These are phyloP conservation scores for Strigamia maritima DNA, from an alignment of 2,888 invertebrate species.

Conservation along the genomic window DNA sequence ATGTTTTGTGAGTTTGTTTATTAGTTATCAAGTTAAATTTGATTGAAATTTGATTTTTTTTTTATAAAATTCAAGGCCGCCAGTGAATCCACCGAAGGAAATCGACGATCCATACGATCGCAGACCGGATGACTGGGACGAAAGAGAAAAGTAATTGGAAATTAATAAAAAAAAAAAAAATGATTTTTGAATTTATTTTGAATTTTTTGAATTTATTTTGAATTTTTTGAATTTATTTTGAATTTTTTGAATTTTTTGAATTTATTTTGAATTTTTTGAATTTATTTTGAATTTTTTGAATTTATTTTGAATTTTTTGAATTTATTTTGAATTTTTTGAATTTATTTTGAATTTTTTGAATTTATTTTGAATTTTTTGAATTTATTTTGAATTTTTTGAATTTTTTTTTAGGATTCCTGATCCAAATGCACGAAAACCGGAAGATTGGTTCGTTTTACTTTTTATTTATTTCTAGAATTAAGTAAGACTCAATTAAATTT, in stretches of 20 bases:
- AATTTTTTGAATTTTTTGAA: too few species aligned
- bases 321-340: too few species aligned
- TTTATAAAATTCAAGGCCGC: slow-evolving; percentile 58
- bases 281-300: too few species aligned
- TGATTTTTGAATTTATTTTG: slow-evolving; percentile 40
- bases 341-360: too few species aligned
- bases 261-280: too few species aligned
- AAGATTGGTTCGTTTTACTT: slow-evolving; percentile 72
- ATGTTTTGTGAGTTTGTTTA: slow-evolving; percentile 62
- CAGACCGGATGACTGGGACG: slow-evolving; percentile 93
- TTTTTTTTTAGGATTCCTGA: slow-evolving; percentile 66
- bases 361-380: too few species aligned
- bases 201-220: too few species aligned
- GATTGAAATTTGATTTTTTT: slow-evolving; percentile 36
- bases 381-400: too few species aligned
- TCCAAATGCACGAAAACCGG: slow-evolving; percentile 82
- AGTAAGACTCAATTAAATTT: slow-evolving; percentile 66
- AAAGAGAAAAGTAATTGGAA: slow-evolving; percentile 67
- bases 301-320: slow-evolving; percentile 40
- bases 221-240: slow-evolving; percentile 36
- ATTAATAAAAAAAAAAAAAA: slow-evolving; percentile 19
- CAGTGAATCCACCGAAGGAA: slow-evolving; percentile 92
- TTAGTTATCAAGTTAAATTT: neutral
- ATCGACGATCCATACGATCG: slow-evolving; percentile 82
- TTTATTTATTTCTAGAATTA: too few species aligned